Evolutionary conservation across 2,888 invertebrate genomes (phyloP).

Genomic region (Deilephila elpenor): DNA sequence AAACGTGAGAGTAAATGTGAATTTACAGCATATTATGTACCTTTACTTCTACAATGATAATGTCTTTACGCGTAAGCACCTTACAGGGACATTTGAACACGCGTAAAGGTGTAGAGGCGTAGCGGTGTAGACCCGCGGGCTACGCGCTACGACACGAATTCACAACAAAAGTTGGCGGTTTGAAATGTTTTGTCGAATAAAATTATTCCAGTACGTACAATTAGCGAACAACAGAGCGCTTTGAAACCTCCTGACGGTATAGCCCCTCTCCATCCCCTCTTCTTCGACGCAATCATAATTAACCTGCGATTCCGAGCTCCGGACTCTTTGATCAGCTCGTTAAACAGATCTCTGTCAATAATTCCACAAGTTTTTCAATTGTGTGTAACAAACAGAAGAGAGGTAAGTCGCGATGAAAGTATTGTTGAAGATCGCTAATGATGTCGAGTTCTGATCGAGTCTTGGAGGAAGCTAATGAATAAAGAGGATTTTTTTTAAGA

Average conservation of each 20-base stretch:
- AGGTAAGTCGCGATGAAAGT: neutral
- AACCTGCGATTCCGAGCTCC: neutral
- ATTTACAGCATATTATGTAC: no score
- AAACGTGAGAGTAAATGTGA: no score
- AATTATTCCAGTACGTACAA: slow-evolving; percentile 6
- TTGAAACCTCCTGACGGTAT: no score
- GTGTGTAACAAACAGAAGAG: neutral
- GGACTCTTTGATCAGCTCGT: neutral
- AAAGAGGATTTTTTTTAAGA: no score
- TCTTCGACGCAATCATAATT: neutral
- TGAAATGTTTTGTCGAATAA: neutral
- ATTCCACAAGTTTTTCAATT: slow-evolving; percentile 2
- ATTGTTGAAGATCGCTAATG: neutral
- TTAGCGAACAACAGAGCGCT: neutral
- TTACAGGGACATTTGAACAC: neutral
- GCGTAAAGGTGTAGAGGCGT: neutral
- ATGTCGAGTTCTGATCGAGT: neutral
- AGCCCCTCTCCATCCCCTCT: neutral
- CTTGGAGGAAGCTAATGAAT: no score
- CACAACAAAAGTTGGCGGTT: neutral
- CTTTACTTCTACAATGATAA: neutral
- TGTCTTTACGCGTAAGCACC: neutral
- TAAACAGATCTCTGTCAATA: neutral
- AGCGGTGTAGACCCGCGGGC: neutral
- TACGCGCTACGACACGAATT: neutral